Conservation (phyloP, 2,797 vertebrate species). For the Anolis apletophallus region DNA sequence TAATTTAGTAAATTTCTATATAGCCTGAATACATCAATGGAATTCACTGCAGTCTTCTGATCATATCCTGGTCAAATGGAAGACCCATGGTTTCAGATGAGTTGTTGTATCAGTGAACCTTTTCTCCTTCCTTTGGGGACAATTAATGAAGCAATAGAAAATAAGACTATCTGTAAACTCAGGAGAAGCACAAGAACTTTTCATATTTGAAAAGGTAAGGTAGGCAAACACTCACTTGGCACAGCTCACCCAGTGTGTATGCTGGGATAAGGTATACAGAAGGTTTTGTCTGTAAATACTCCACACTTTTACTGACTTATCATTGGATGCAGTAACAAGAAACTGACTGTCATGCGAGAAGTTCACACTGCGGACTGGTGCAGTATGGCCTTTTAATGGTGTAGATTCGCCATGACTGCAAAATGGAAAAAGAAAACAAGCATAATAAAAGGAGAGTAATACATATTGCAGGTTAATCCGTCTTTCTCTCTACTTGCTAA, state of each 20-base stretch:
- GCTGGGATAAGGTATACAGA: slow-evolving; percentile 88
- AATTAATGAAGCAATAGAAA: not conserved
- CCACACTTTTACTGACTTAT: slow-evolving; percentile 95
- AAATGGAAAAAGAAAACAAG: slow-evolving; percentile 7
- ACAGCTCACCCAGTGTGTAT: slow-evolving; percentile 92
- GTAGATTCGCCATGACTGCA: slow-evolving; percentile 88
- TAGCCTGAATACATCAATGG: not conserved
- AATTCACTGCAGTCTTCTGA: not conserved
- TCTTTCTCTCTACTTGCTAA: not conserved
- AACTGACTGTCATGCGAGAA: slow-evolving; percentile 88
- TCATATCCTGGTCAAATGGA: not conserved
- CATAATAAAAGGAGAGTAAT: not conserved
- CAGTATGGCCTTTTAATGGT: slow-evolving; percentile 89
- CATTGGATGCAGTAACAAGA: slow-evolving; percentile 92
- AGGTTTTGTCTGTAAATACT: slow-evolving; percentile 84
- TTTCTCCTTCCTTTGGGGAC: not conserved
- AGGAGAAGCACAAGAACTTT: not conserved
- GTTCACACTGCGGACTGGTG: slow-evolving; percentile 86
- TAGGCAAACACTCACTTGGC: slow-evolving; percentile 84
- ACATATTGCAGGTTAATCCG: not conserved
- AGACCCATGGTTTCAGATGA: not conserved
- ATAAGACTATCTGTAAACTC: not conserved
- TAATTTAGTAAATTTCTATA: not conserved
- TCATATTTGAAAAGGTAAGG: not conserved
- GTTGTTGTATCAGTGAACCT: not conserved